Percentiles rank a stretch among this genome's conserved stretches.
Evolutionary conservation across 2,888 invertebrate species (phyloP).

Genomic region (Cryptocephalus moraei): DNA sequence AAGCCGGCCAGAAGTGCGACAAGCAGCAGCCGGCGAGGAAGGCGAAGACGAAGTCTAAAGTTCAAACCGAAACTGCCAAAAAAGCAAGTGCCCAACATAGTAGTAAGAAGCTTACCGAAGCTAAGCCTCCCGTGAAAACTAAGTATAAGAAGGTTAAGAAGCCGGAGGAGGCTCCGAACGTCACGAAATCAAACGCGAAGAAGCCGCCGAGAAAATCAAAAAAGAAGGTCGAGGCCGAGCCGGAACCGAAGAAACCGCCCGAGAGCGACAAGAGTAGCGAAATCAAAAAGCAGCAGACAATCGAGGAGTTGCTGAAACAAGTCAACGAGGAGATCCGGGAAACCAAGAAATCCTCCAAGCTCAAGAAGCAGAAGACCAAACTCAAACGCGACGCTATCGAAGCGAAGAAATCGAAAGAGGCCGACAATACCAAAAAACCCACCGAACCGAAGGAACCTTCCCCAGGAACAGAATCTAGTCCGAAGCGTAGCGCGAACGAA

Average conservation of each 20-base stretch:
- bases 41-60: constrained; percentile 13
- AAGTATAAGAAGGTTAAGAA: constrained; percentile 3
- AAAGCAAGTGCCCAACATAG: constrained; percentile 17
- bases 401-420: not conserved
- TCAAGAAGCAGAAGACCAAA: constrained; percentile 6
- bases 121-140: constrained; percentile 2
- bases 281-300: constrained; percentile 12
- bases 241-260: too few relatives aligned
- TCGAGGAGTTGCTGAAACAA: constrained; percentile 8
- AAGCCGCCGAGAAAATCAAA: constrained; percentile 2
- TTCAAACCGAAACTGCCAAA: constrained; percentile 24
- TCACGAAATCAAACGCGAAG: constrained; percentile 2
- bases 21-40: not conserved
- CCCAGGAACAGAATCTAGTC: not conserved
- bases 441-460: not conserved
- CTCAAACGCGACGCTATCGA: not conserved
- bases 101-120: constrained; percentile 11
- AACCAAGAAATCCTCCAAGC: constrained; percentile 2
- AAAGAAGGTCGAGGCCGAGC: not conserved
- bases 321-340: constrained; percentile 9
- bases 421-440: not conserved
- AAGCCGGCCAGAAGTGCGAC: not conserved
- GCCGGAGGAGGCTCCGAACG: constrained; percentile 11
- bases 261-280: constrained; percentile 20
- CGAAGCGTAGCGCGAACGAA: not conserved